Percentiles rank a stretch among this genome's conserved stretches.
Evolutionary conservation across 2,797 vertebrate species (phyloP).

Genomic region (Steatocranus sp.): DNA sequence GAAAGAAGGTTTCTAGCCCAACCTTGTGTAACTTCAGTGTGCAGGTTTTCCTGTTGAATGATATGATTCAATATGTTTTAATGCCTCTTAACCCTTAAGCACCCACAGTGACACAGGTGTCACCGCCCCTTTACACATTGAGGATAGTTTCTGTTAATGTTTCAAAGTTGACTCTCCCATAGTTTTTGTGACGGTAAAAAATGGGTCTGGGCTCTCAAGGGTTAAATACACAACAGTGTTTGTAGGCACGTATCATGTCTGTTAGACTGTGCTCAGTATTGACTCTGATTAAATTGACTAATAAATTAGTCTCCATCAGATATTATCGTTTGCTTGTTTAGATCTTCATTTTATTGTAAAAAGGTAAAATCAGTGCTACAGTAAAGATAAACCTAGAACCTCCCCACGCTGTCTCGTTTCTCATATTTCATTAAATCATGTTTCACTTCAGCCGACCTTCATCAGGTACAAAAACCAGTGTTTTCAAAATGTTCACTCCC

Average conservation of each 20-base stretch:
- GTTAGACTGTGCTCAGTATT: accelerated
- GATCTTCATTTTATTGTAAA: neutral
- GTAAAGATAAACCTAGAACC: neutral
- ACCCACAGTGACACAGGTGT: too few relatives aligned
- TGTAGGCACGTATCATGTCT: neutral
- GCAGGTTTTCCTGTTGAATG: neutral
- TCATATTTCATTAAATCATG: neutral
- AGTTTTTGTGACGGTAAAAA: too few relatives aligned
- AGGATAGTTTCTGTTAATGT: too few relatives aligned
- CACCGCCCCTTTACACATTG: too few relatives aligned
- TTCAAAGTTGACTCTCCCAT: too few relatives aligned
- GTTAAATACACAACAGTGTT: neutral
- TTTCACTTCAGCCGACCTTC: neutral
- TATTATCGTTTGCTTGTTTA: neutral
- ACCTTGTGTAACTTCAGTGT: neutral
- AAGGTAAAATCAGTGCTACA: accelerated
- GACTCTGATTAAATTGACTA: neutral
- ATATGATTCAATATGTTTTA: accelerated
- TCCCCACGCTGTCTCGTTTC: accelerated
- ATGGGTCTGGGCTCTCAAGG: too few relatives aligned
- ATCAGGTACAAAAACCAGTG: accelerated
- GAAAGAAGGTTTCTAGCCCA: neutral
- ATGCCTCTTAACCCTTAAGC: too few relatives aligned
- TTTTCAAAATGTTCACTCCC: accelerated
- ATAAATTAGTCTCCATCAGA: neutral